Evolutionary conservation across 1,140 invertebrate genomes (phyloP).

Genomic region (Uloborus diversus): DNA sequence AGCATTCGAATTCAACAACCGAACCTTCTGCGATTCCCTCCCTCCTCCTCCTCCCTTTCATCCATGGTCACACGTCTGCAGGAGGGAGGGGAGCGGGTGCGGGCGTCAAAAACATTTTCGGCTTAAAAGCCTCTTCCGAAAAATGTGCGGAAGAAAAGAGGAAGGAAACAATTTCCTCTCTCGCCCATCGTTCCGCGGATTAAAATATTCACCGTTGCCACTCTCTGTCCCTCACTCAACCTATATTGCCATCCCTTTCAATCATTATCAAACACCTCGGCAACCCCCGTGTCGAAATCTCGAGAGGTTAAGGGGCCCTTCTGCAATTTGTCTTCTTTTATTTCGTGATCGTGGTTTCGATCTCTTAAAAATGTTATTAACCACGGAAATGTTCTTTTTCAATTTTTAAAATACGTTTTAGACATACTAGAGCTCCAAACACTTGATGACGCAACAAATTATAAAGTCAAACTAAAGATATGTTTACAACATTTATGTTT

Average conservation of each 20-base stretch:
- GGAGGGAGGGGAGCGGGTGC: not conserved
- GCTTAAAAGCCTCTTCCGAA: conserved; percentile 33
- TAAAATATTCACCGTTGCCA: conserved; percentile 43
- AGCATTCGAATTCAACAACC: no score
- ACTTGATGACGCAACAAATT: no score
- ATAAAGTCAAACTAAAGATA: no score
- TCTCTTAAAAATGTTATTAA: no score
- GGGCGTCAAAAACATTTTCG: conserved; percentile 53
- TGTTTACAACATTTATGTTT: no score
- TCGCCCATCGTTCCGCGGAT: not conserved
- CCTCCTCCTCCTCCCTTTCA: not conserved
- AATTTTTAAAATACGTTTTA: no score
- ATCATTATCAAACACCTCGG: conserved; percentile 52
- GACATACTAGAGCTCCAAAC: no score
- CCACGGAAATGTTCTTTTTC: no score
- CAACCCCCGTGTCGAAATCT: conserved; percentile 15
- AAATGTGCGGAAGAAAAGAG: conserved; percentile 14
- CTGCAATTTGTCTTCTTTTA: no score
- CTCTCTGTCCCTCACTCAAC: conserved; percentile 46
- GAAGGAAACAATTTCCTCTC: conserved; percentile 37
- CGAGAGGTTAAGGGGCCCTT: conserved; percentile 8
- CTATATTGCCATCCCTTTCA: conserved; percentile 49
- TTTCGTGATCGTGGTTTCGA: no score
- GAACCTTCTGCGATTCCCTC: not conserved
- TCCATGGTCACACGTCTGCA: not conserved